Evolutionary conservation across 2,888 invertebrate species (phyloP).

Genomic region (Melitaea athalia): DNA sequence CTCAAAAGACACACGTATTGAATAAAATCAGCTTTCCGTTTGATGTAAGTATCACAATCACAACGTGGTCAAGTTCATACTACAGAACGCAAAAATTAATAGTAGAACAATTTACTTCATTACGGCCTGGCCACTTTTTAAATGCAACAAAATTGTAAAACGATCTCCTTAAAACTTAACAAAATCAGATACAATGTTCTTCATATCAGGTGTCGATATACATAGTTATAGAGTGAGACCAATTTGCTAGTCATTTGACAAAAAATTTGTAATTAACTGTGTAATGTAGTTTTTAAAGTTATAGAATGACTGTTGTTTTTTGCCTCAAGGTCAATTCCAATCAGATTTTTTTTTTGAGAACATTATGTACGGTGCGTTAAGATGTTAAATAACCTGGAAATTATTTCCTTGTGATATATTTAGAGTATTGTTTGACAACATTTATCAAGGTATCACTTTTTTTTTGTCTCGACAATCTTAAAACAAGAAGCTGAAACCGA

Average conservation of each 20-base stretch:
- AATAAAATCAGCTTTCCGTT: too few relatives aligned
- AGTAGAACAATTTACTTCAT: too few relatives aligned
- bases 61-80: too few relatives aligned
- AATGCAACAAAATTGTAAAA: too few relatives aligned
- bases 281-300: conserved; percentile 9
- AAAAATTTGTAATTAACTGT: not conserved
- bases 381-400: conserved; percentile 18
- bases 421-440: not conserved
- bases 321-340: conserved; percentile 15
- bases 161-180: too few relatives aligned
- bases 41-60: too few relatives aligned
- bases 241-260: not conserved
- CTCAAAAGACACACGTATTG: too few relatives aligned
- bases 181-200: too few relatives aligned
- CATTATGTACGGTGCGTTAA: conserved; percentile 12
- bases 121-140: too few relatives aligned
- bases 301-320: conserved; percentile 18
- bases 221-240: too few relatives aligned
- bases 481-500: not conserved
- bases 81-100: too few relatives aligned
- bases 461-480: not conserved
- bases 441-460: not conserved
- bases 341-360: conserved; percentile 15
- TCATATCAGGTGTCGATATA: too few relatives aligned
- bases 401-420: conserved; percentile 18